phyloP scores from a whole-genome alignment of 1,140 invertebrate species.

The Meloidogyne chitwoodi region DNA sequence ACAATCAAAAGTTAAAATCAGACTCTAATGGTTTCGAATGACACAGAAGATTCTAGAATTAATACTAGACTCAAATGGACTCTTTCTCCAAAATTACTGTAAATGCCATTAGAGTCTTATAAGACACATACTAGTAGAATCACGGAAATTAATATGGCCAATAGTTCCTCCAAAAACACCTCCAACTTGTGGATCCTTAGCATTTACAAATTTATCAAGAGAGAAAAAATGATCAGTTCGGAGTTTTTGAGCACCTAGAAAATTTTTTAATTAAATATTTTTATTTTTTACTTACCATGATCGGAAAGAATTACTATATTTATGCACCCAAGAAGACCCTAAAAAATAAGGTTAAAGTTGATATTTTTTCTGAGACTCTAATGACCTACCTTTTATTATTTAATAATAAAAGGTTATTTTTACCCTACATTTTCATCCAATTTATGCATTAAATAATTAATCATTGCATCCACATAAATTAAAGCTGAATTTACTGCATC shows the following conservation, averaged over 20 bases:
- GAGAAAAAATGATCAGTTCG: constrained; percentile 24
- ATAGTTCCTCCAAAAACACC: constrained; percentile 23
- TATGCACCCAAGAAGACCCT: constrained; percentile 45
- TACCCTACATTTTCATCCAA: constrained; percentile 32
- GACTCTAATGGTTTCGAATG: neutral
- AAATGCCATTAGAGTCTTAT: too few species aligned
- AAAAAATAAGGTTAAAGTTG: neutral
- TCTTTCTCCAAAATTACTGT: neutral
- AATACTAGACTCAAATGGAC: neutral
- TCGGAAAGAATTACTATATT: constrained; percentile 55
- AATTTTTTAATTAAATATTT: neutral
- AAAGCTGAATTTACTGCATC: constrained; percentile 43
- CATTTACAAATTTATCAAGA: constrained; percentile 19
- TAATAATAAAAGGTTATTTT: too few species aligned
- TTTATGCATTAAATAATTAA: constrained; percentile 50
- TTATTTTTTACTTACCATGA: constrained; percentile 39
- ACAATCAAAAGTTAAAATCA: neutral
- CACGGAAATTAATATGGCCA: constrained; percentile 28
- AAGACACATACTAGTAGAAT: constrained; percentile 20
- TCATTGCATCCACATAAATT: constrained; percentile 45
- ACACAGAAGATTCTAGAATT: neutral
- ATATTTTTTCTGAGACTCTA: too few species aligned
- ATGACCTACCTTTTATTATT: too few species aligned
- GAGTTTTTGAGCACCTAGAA: constrained; percentile 24
- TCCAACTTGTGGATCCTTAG: constrained; percentile 3